phyloP scores from a whole-genome alignment of 1,140 invertebrate species.

The Lamellibrachia luymesi region DNA sequence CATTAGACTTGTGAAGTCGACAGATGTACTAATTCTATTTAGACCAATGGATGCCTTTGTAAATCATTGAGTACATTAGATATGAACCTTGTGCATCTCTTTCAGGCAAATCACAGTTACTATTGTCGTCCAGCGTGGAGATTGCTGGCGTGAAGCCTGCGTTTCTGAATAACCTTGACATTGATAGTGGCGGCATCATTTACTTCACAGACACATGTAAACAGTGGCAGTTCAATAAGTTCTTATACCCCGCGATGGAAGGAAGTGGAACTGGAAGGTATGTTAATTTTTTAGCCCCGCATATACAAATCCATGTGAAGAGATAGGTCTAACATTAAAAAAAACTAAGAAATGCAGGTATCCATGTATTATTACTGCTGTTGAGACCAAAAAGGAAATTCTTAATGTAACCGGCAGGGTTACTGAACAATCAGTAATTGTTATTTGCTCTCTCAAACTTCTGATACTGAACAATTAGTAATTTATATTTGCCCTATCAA shows the following conservation, averaged over 20 bases:
- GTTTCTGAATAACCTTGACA: constrained; percentile 59
- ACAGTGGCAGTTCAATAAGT: constrained; percentile 65
- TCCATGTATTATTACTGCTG: too few species aligned
- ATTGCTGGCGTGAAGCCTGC: constrained; percentile 33
- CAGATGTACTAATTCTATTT: neutral
- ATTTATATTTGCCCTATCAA: too few species aligned
- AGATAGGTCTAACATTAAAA: neutral
- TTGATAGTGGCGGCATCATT: constrained; percentile 71
- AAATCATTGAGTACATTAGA: too few species aligned
- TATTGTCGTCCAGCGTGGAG: constrained; percentile 23
- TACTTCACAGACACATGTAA: constrained; percentile 72
- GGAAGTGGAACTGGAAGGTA: constrained; percentile 71
- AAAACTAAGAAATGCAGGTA: too few species aligned
- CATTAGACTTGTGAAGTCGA: too few species aligned
- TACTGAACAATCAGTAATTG: too few species aligned
- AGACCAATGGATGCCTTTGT: neutral
- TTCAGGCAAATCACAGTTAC: constrained; percentile 22
- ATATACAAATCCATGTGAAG: neutral
- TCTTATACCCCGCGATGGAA: constrained; percentile 58
- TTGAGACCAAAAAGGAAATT: too few species aligned
- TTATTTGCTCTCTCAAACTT: too few species aligned
- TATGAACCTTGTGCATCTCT: neutral
- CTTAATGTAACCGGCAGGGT: too few species aligned
- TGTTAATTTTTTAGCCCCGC: constrained; percentile 59
- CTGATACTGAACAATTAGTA: too few species aligned